A percentile compares a stretch with the other conserved stretches of the same genome.
phyloP scores from a whole-genome alignment of 2,888 invertebrate species.

The Trichopria drosophilae region DNA sequence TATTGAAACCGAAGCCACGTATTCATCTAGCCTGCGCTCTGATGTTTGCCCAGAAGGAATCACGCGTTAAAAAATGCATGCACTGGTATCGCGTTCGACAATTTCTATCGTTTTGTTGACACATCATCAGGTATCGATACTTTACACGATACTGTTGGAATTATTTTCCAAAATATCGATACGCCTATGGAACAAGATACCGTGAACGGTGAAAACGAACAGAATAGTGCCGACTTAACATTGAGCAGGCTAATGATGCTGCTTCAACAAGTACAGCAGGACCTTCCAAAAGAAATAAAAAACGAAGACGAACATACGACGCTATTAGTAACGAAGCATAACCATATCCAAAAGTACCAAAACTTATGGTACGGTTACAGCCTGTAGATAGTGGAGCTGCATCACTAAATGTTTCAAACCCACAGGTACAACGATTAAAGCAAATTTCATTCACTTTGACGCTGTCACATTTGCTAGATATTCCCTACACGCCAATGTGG shows the following conservation, averaged over 20 bases:
- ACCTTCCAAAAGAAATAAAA: no score
- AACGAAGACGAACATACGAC: slow-evolving; percentile 31
- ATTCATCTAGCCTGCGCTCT: slow-evolving; percentile 19
- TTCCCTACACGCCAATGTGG: slow-evolving; percentile 45
- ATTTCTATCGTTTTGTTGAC: not conserved
- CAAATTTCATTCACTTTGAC: slow-evolving; percentile 30
- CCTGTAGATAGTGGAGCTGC: slow-evolving; percentile 15
- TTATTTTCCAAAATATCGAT: no score
- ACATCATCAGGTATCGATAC: no score
- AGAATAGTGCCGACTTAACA: no score
- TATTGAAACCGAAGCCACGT: slow-evolving; percentile 43
- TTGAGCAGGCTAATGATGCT: no score
- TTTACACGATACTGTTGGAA: no score
- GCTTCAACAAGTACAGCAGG: no score
- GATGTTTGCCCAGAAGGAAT: slow-evolving; percentile 23
- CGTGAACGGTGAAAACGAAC: no score
- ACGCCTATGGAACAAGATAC: no score
- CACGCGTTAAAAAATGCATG: slow-evolving; percentile 4
- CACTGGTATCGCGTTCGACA: not conserved
- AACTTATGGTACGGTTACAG: slow-evolving; percentile 15
- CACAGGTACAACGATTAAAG: slow-evolving; percentile 6
- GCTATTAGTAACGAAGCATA: slow-evolving; percentile 8
- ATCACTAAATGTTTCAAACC: not conserved
- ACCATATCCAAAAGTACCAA: slow-evolving; percentile 22
- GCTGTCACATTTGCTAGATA: slow-evolving; percentile 36